Base-by-base conservation (phyloP, 2,888 invertebrate species). In the Papilio demoleus region DNA sequence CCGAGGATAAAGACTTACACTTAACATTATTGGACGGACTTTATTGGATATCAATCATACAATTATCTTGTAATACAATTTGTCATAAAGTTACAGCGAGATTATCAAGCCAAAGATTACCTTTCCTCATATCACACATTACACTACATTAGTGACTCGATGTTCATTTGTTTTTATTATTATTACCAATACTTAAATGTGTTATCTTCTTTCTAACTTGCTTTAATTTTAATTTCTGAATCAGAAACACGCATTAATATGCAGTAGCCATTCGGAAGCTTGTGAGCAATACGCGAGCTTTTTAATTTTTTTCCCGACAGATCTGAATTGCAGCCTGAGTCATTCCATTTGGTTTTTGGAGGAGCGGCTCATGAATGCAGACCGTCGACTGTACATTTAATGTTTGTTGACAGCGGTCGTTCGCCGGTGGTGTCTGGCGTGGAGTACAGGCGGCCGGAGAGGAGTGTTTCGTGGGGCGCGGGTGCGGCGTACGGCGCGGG, bases 361-460 rank as follows among this genome's bases (percentile, higher is more conserved):
- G 22, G 40, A 62, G 40, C 31, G 19, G 17, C 34, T 67, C 36
- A 17, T 34, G 36, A 50, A 47, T 38, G 62, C 50, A 27, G 53
- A 19, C 36, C 31, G 67, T 40, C 19, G 93, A 5, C 95, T 95
- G 65, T 80, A 95, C 68, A 65, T 67, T 62, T 69, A 34, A 14
- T 40, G 70, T 38, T 70, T 64, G 88, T 88, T 78, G 84, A 11
- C 87, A 92, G 88, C 84, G 92, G 82, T 58, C 84, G 86, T 62
- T 92, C 88, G 72, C 93, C 89, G 56, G 81, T 85, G 61, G 87
- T 85, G 71, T 87, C 84, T 61, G 86, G 80, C 53, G 85, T 94
- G 86, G 94, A 92, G 87, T 88, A 92, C 74, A 80, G 92, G 63
- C 81, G 90, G 72, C 93, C 93, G 1, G 93, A 93, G 81, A 81